A percentile compares a stretch with the other conserved stretches of the same genome.
These are phyloP conservation scores for Apaloderma vittatum DNA, from an alignment of 2,113 vertebrate genomes.

Conservation along the genomic window DNA sequence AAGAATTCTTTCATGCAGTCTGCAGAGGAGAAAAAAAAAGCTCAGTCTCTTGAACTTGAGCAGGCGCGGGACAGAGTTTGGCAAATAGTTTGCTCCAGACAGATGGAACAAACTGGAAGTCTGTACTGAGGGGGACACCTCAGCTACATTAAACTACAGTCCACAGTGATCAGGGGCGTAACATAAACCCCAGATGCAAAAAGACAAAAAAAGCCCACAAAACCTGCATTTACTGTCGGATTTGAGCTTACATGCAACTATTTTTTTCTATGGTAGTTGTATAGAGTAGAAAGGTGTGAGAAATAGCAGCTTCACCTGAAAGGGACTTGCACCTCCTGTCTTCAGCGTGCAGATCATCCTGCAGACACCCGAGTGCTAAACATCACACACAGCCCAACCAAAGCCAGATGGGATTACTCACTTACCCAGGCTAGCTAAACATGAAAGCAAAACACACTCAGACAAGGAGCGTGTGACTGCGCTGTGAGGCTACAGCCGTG, in stretches of 20 bases:
- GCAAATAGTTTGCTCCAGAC: not conserved
- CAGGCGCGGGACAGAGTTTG: not conserved
- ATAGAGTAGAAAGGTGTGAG: accelerated
- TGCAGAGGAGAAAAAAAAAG: not conserved
- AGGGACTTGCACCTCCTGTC: not conserved
- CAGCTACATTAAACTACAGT: not conserved
- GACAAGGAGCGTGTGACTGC: accelerated
- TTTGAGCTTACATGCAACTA: not conserved
- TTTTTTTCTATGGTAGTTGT: not conserved
- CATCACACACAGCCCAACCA: accelerated
- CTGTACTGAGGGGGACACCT: not conserved
- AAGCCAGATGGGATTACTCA: not conserved
- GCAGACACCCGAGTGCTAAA: not conserved
- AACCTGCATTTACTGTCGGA: not conserved
- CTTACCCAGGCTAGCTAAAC: not conserved
- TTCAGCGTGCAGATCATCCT: accelerated
- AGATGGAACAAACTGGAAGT: not conserved
- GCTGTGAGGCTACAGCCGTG: not conserved
- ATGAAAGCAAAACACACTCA: not conserved
- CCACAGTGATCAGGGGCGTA: not conserved
- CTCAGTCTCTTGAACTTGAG: not conserved
- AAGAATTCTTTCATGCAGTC: conserved; percentile 33
- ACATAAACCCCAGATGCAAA: not conserved
- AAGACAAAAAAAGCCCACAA: not conserved
- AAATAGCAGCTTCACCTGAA: not conserved